phyloP scores from a whole-genome alignment of 2,113 vertebrate genomes.

The Dicerorhinus sumatrensis region DNA sequence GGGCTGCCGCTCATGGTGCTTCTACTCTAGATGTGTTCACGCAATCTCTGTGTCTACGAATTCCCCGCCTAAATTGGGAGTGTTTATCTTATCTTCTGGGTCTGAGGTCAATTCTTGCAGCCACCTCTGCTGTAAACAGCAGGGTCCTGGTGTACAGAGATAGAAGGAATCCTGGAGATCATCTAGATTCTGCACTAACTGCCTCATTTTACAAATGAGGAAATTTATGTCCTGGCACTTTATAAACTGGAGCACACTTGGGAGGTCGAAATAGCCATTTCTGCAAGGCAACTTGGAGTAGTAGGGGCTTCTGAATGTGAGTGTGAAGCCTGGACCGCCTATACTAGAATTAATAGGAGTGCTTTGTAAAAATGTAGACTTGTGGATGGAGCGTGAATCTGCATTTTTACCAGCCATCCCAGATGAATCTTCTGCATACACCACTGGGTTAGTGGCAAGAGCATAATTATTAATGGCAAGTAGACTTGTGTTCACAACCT shows the following conservation, averaged over 20 bases:
- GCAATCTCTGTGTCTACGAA: fast-evolving
- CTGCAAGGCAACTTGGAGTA: neutral
- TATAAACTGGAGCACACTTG: neutral
- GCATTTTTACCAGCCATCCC: neutral
- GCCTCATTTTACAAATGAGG: neutral
- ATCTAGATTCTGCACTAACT: neutral
- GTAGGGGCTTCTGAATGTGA: neutral
- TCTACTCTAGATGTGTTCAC: neutral
- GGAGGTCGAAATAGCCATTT: neutral
- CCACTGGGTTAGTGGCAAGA: neutral
- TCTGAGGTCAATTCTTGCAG: neutral
- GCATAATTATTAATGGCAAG: neutral
- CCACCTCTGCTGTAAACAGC: neutral
- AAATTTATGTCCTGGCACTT: neutral
- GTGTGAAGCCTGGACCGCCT: neutral
- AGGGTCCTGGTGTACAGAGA: neutral
- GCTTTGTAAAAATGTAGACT: neutral
- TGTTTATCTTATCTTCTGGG: neutral
- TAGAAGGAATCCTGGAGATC: neutral
- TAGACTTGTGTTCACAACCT: neutral
- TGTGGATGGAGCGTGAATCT: neutral
- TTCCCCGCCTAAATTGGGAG: neutral
- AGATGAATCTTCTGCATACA: neutral
- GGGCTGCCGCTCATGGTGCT: fast-evolving
- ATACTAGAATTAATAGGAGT: neutral